Conservation (phyloP, 1,140 invertebrate genomes). For the Dryas iulia region DNA sequence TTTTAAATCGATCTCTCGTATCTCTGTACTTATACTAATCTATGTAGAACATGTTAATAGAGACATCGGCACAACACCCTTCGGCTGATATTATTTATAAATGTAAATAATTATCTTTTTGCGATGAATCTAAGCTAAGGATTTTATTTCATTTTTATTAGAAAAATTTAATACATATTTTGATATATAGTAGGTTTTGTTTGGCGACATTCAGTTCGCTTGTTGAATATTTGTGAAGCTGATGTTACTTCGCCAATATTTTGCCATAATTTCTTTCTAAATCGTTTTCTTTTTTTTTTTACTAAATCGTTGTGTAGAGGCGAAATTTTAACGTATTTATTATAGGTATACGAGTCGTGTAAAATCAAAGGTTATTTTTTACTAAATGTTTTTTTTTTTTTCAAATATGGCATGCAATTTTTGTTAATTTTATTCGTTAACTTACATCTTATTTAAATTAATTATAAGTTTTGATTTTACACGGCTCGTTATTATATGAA, state of each 20-base stretch:
- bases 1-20: no score
- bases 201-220: conserved; percentile 29
- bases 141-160: not conserved
- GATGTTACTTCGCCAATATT: conserved; percentile 70
- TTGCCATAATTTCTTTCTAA: conserved; percentile 72
- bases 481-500: not conserved
- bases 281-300: conserved; percentile 38
- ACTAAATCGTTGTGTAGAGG: conserved; percentile 54
- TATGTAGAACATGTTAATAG: no score
- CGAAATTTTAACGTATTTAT: conserved; percentile 64
- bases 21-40: no score
- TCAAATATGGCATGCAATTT: not conserved
- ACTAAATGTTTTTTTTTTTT: not conserved
- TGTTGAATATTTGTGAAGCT: conserved; percentile 58
- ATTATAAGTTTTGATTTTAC: not conserved
- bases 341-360: conserved; percentile 39
- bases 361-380: not conserved
- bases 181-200: not conserved
- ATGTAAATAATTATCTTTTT: not conserved
- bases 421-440: not conserved
- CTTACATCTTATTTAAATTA: not conserved
- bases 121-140: not conserved
- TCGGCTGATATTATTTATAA: not conserved
- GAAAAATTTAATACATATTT: not conserved
- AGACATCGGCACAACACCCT: not conserved